Conservation (phyloP, 2,888 invertebrate species). For the Deladenus siricidicola region DNA sequence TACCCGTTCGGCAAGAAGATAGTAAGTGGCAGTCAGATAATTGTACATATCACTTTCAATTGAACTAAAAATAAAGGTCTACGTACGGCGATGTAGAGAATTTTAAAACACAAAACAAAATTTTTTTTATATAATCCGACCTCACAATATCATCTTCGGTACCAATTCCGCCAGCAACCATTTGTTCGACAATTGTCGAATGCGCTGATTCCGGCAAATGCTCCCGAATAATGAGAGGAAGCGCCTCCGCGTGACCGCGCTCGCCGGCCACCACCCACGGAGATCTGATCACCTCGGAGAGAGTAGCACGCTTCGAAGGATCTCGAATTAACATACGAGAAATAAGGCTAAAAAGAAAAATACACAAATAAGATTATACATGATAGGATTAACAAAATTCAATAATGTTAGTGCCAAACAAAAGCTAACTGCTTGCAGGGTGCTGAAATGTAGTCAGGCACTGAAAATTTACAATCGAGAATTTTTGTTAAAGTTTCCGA, state of each 20-base stretch:
- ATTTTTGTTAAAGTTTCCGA: conserved; percentile 98
- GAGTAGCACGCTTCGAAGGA: conserved; percentile 78
- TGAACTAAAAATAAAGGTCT: conserved; percentile 62
- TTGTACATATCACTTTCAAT: conserved; percentile 92
- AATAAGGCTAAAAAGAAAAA: conserved; percentile 65
- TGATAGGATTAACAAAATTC: background rate
- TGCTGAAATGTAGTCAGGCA: conserved; percentile 76
- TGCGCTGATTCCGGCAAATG: conserved; percentile 86
- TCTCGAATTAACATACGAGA: conserved; percentile 84
- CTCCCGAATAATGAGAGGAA: conserved; percentile 67
- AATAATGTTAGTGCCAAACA: background rate
- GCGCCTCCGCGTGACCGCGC: conserved; percentile 40
- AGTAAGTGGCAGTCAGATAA: conserved; percentile 96
- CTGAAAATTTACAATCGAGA: conserved; percentile 94
- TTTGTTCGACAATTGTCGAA: conserved; percentile 77
- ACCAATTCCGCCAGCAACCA: conserved; percentile 89
- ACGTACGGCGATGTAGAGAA: too few species aligned
- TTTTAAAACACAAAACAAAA: background rate
- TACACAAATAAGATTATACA: too few species aligned
- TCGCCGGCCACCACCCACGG: conserved; percentile 56
- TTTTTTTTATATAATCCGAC: conserved; percentile 44
- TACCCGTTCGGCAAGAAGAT: conserved; percentile 84
- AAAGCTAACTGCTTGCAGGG: conserved; percentile 69
- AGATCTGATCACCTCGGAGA: conserved; percentile 78
- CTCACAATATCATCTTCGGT: conserved; percentile 85